Evolutionary conservation across 2,113 vertebrate species (phyloP).

Genomic region (Cercocebus atys): DNA sequence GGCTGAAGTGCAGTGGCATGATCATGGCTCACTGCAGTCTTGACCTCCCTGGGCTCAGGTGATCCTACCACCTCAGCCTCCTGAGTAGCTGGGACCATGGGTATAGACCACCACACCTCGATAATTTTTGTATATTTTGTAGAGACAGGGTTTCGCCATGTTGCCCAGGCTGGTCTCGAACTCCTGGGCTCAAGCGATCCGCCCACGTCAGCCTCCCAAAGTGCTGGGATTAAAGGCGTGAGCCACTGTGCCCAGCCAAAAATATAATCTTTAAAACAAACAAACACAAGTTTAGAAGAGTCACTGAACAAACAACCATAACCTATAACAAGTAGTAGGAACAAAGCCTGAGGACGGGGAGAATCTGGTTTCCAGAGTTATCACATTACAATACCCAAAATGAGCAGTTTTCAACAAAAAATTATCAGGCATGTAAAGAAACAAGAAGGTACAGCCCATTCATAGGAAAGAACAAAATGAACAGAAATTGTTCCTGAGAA

Average conservation of each 20-base stretch:
- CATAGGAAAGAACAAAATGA: not conserved
- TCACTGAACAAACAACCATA: not conserved
- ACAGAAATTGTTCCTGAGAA: not conserved
- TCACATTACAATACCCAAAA: not conserved
- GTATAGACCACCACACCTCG: too few relatives aligned
- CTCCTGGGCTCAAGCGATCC: too few relatives aligned
- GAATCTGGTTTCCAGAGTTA: not conserved
- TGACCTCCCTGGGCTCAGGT: too few relatives aligned
- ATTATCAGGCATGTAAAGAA: not conserved
- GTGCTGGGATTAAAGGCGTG: too few relatives aligned
- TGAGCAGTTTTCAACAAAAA: slow-evolving; percentile 27
- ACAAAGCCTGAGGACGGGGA: not conserved
- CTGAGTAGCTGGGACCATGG: too few relatives aligned
- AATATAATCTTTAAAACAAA: not conserved
- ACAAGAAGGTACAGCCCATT: not conserved
- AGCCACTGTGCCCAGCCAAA: not conserved
- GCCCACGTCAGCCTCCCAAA: too few relatives aligned
- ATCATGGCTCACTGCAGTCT: too few relatives aligned
- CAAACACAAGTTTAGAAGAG: not conserved
- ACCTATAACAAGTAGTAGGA: not conserved
- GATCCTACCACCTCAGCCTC: too few relatives aligned
- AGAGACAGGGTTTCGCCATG: too few relatives aligned
- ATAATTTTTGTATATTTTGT: too few relatives aligned
- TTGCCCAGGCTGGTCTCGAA: too few relatives aligned
- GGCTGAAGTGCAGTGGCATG: too few relatives aligned